Evolutionary conservation across 2,113 vertebrate species (phyloP).

Genomic region (Podarcis muralis): DNA sequence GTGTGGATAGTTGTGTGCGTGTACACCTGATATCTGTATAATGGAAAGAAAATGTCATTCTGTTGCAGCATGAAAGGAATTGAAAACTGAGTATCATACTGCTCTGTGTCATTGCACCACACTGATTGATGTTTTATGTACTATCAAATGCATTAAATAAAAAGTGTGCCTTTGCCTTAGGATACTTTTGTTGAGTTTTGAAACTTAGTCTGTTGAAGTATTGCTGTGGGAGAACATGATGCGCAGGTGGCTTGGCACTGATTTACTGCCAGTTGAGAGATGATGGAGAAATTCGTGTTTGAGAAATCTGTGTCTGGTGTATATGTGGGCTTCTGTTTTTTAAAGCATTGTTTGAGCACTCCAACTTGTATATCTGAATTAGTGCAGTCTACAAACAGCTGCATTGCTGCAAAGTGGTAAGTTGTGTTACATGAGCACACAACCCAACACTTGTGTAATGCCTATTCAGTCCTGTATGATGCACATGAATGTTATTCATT

Average conservation of each 20-base stretch:
- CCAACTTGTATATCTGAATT: neutral
- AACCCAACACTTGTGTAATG: neutral
- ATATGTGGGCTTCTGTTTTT: neutral
- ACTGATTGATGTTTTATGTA: constrained; percentile 28
- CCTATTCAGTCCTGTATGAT: neutral
- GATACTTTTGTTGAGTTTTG: constrained; percentile 7
- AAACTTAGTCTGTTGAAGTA: neutral
- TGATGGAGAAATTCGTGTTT: neutral
- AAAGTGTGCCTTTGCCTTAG: constrained; percentile 34
- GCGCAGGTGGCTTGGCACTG: neutral
- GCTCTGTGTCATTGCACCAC: constrained; percentile 19
- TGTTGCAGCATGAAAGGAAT: constrained; percentile 5
- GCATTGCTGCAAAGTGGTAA: neutral
- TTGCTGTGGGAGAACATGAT: neutral
- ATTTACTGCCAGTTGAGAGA: neutral
- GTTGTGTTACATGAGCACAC: neutral
- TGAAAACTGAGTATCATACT: neutral
- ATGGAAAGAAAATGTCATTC: neutral
- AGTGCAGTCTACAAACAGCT: neutral
- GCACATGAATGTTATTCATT: neutral
- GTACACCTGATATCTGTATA: constrained; percentile 2
- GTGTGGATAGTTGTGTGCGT: neutral
- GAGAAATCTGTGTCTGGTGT: neutral
- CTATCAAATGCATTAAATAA: constrained; percentile 25
- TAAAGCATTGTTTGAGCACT: neutral